Percentiles rank a stretch among this genome's conserved stretches.
phyloP scores from a whole-genome alignment of 1,140 invertebrate genomes.

The Zelostemma sp. region DNA sequence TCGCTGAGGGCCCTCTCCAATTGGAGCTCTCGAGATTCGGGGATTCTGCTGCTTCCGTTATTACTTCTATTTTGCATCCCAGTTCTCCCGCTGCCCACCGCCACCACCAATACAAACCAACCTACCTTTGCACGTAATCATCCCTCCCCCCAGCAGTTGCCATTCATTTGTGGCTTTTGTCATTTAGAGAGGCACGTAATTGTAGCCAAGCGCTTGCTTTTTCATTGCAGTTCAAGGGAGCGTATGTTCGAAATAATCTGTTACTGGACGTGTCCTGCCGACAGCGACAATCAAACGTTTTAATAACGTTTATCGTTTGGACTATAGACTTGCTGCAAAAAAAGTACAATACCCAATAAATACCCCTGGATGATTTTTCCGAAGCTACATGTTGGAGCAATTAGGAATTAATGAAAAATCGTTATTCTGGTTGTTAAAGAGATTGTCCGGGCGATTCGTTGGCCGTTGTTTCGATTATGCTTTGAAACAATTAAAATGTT shows the following conservation, averaged over 20 bases:
- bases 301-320: conserved; percentile 48
- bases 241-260: conserved; percentile 22
- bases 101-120: conserved; percentile 30
- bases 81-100: no score
- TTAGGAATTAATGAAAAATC: no score
- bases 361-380: no score
- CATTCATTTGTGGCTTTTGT: conserved; percentile 12
- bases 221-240: conserved; percentile 29
- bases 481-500: conserved; percentile 12
- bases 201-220: conserved; percentile 18
- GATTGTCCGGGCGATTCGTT: not conserved
- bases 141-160: conserved; percentile 13
- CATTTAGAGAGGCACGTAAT: conserved; percentile 8
- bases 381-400: no score
- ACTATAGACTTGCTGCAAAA: not conserved
- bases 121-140: no score
- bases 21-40: conserved; percentile 46
- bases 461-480: no score
- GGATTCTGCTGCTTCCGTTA: conserved; percentile 20
- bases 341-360: not conserved
- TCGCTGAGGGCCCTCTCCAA: conserved; percentile 39
- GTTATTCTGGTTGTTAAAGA: no score
- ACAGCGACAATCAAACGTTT: conserved; percentile 48
- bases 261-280: conserved; percentile 31
- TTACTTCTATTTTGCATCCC: conserved; percentile 33